These are phyloP conservation scores for Abrostola triplasia DNA, from an alignment of 2,888 invertebrate species.

Conservation along the genomic window DNA sequence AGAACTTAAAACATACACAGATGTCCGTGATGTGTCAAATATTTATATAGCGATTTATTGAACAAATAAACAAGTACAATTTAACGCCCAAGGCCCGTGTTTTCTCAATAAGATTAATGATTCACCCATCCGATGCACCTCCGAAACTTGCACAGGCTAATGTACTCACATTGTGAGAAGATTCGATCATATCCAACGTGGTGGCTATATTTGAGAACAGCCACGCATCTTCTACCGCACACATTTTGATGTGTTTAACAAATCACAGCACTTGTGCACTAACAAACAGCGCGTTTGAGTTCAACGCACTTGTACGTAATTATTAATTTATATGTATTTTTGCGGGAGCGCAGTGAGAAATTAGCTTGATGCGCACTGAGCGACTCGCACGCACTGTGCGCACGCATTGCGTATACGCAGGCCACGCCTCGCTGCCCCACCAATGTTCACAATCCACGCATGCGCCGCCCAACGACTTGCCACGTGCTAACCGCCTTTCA, in stretches of 20 bases:
- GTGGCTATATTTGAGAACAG: slow-evolving; percentile 66
- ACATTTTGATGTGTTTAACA: slow-evolving; percentile 61
- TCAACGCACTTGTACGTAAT: slow-evolving; percentile 53
- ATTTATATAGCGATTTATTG: slow-evolving; percentile 23
- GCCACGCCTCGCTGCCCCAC: slow-evolving; percentile 73
- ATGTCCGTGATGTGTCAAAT: slow-evolving; percentile 12
- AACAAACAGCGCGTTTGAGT: slow-evolving; percentile 40
- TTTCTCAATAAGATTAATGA: slow-evolving; percentile 32
- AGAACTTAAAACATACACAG: not conserved
- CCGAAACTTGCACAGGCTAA: slow-evolving; percentile 17
- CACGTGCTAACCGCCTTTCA: slow-evolving; percentile 72
- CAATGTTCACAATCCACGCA: slow-evolving; percentile 60
- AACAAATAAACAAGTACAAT: slow-evolving; percentile 24
- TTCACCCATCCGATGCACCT: slow-evolving; percentile 23
- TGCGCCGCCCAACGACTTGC: slow-evolving; percentile 64
- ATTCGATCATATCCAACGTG: slow-evolving; percentile 67
- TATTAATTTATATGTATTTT: slow-evolving; percentile 40
- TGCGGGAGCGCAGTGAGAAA: slow-evolving; percentile 49
- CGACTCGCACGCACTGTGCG: slow-evolving; percentile 79
- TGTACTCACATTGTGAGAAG: slow-evolving; percentile 67
- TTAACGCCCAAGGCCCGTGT: slow-evolving; percentile 12
- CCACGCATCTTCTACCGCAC: slow-evolving; percentile 68
- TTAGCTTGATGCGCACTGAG: slow-evolving; percentile 61
- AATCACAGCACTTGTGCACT: slow-evolving; percentile 54
- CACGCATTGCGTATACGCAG: slow-evolving; percentile 83